A percentile compares a stretch with the other conserved stretches of the same genome.
Evolutionary conservation across 1,140 invertebrate species (phyloP).

Genomic region (Anastrepha ludens): DNA sequence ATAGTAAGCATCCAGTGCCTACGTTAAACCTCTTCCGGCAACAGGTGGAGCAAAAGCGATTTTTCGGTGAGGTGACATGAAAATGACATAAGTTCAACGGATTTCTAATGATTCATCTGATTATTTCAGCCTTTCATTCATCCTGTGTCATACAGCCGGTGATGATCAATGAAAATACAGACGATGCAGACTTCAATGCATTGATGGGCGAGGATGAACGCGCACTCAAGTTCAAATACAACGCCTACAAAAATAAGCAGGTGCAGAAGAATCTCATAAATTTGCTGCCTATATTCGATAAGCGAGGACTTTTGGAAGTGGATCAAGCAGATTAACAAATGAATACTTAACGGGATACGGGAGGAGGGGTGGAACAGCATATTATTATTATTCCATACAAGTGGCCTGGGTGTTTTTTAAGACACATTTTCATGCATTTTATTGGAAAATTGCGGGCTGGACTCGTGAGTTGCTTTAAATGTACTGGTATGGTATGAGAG

Average conservation of each 20-base stretch:
- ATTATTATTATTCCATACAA: too few species aligned
- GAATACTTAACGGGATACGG: too few species aligned
- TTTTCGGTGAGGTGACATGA: constrained; percentile 64
- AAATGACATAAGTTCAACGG: not conserved
- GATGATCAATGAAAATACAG: constrained; percentile 66
- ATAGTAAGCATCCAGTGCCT: constrained; percentile 63
- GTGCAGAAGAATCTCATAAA: constrained; percentile 64
- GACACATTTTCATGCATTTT: too few species aligned
- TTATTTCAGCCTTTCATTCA: constrained; percentile 64
- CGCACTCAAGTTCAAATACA: constrained; percentile 66
- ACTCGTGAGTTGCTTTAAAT: too few species aligned
- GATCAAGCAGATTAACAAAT: constrained; percentile 58
- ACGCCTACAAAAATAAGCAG: constrained; percentile 63
- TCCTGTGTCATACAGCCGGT: constrained; percentile 67
- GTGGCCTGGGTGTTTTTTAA: too few species aligned
- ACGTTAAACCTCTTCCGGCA: constrained; percentile 65
- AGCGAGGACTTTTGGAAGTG: constrained; percentile 67
- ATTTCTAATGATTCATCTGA: not conserved
- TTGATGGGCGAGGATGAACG: constrained; percentile 69
- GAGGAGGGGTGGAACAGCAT: too few species aligned
- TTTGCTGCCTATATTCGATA: constrained; percentile 66
- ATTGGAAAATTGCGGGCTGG: too few species aligned
- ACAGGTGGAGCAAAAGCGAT: constrained; percentile 65
- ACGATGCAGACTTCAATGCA: constrained; percentile 69
- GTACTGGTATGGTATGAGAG: too few species aligned